These are phyloP conservation scores for Cantharis nigra DNA, from an alignment of 2,888 invertebrate genomes.

Conservation along the genomic window DNA sequence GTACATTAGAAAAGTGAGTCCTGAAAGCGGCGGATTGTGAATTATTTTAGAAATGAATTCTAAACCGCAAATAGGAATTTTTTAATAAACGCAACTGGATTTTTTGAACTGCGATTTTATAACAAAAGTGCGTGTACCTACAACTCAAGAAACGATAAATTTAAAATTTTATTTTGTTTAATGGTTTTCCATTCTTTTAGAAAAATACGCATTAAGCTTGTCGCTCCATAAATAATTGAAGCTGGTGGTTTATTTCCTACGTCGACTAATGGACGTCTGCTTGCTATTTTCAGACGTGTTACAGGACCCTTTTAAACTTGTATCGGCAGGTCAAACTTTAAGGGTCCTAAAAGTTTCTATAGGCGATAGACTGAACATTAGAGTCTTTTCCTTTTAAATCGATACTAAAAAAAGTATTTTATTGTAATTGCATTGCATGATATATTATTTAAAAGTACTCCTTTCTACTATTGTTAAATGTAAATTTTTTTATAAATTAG, in stretches of 20 bases:
- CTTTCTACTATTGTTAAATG: not conserved
- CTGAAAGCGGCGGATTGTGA: no score
- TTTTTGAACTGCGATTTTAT: slow-evolving; percentile 34
- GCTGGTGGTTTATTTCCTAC: slow-evolving; percentile 21
- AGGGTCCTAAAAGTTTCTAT: slow-evolving; percentile 29
- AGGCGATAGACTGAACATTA: slow-evolving; percentile 16
- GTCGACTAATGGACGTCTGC: slow-evolving; percentile 35
- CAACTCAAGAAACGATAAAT: slow-evolving; percentile 8
- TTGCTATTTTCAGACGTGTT: slow-evolving; percentile 33
- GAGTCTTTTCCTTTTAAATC: slow-evolving; percentile 6
- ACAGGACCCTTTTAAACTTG: slow-evolving; percentile 40
- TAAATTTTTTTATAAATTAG: slow-evolving; percentile 6
- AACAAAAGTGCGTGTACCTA: slow-evolving; percentile 18
- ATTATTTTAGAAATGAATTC: no score
- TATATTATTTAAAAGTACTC: not conserved
- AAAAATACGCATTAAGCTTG: slow-evolving; percentile 4
- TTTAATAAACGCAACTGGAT: slow-evolving; percentile 32
- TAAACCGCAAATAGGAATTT: no score
- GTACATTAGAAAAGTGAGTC: no score
- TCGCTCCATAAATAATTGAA: slow-evolving; percentile 31
- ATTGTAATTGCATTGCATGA: not conserved
- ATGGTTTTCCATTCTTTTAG: not conserved
- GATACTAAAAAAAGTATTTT: slow-evolving; percentile 9
- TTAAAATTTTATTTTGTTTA: slow-evolving; percentile 12
- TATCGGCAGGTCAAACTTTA: slow-evolving; percentile 31